Conservation (phyloP, 1,140 invertebrate species). For the Camponotus pennsylvanicus region DNA sequence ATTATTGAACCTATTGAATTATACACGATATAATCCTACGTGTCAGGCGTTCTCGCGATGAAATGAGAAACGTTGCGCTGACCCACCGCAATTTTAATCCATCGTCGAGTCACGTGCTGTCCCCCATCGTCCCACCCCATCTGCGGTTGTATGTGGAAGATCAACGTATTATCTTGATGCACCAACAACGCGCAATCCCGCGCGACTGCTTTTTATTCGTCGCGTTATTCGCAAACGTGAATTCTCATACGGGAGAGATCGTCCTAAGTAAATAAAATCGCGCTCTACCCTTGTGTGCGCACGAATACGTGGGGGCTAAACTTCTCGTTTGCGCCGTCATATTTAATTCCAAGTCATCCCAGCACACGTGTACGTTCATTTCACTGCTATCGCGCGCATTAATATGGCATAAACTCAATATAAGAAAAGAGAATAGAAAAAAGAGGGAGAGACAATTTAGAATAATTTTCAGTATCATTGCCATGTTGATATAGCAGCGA, state of each 20-base stretch:
- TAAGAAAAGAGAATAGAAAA: not conserved
- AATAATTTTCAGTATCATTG: not conserved
- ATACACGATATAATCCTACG: conserved; percentile 71
- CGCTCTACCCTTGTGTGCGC: conserved; percentile 17
- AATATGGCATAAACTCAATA: conserved; percentile 44
- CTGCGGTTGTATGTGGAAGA: conserved; percentile 38
- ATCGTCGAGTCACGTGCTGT: conserved; percentile 69
- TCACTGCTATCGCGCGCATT: conserved; percentile 21
- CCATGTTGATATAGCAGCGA: not conserved
- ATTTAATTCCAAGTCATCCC: conserved; percentile 56
- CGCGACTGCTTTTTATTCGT: conserved; percentile 50
- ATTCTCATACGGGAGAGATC: not conserved
- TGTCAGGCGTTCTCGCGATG: conserved; percentile 67
- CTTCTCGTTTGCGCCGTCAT: conserved; percentile 54
- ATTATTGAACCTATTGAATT: conserved; percentile 63
- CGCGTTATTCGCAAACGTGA: conserved; percentile 27
- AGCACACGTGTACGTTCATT: conserved; percentile 59
- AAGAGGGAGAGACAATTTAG: not conserved
- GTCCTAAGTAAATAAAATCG: conserved; percentile 71
- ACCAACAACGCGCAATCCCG: conserved; percentile 41
- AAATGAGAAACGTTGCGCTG: conserved; percentile 70
- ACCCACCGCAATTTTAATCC: conserved; percentile 73
- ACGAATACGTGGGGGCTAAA: conserved; percentile 51
- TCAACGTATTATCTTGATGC: conserved; percentile 58
- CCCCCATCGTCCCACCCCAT: conserved; percentile 24